Evolutionary conservation across 2,888 invertebrate genomes (phyloP).

Genomic region (Macaria liturata): DNA sequence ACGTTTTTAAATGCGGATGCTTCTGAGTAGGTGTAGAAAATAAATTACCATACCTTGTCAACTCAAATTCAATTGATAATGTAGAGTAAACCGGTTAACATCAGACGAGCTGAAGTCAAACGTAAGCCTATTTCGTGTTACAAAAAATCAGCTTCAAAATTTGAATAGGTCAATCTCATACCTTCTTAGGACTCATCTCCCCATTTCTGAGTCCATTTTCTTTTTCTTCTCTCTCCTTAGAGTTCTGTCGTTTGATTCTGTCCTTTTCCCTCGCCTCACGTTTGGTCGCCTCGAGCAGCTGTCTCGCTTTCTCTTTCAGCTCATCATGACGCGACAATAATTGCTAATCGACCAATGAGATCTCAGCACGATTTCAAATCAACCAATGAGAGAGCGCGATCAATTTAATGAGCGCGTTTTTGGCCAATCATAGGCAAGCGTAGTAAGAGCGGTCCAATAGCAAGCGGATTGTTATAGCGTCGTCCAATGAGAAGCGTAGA

Average conservation of each 20-base stretch:
- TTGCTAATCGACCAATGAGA: slow-evolving; percentile 78
- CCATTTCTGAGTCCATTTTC: slow-evolving; percentile 75
- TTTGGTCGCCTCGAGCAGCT: slow-evolving; percentile 91
- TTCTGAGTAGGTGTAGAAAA: too few species aligned
- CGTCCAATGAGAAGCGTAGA: slow-evolving; percentile 53
- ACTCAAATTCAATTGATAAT: too few species aligned
- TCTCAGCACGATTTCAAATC: slow-evolving; percentile 10
- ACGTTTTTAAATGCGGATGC: too few species aligned
- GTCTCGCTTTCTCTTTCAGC: slow-evolving; percentile 92
- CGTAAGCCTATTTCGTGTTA: too few species aligned
- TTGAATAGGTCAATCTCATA: slow-evolving; percentile 34
- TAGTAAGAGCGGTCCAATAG: slow-evolving; percentile 37
- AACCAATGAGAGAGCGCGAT: slow-evolving; percentile 15
- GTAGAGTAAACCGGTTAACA: too few species aligned
- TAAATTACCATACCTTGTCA: too few species aligned
- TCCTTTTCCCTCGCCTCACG: slow-evolving; percentile 84
- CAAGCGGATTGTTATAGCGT: slow-evolving; percentile 51
- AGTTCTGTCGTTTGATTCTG: slow-evolving; percentile 56
- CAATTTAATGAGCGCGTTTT: slow-evolving; percentile 23
- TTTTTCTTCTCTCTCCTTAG: slow-evolving; percentile 83
- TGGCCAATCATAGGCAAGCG: slow-evolving; percentile 40
- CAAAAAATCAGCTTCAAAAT: too few species aligned
- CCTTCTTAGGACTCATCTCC: slow-evolving; percentile 70
- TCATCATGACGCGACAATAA: slow-evolving; percentile 92
- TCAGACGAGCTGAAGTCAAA: too few species aligned